Conservation (phyloP, 1,140 invertebrate genomes). For the Propsilocerus akamusi region DNA sequence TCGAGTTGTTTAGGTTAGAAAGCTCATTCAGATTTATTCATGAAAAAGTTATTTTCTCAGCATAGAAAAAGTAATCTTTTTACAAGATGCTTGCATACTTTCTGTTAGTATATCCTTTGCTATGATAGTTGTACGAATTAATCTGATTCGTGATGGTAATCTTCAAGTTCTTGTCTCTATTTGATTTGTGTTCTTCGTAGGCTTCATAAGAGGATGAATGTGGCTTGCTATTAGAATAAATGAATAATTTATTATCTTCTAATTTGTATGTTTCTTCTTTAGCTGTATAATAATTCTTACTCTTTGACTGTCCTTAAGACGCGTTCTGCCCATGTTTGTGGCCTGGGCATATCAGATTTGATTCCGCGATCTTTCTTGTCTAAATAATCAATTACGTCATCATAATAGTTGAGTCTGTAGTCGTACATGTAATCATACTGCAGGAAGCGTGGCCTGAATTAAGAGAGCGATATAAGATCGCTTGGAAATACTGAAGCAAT, state of each 20-base stretch:
- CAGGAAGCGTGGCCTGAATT: constrained; percentile 47
- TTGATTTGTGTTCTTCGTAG: background rate
- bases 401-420: constrained; percentile 66
- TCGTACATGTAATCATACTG: constrained; percentile 68
- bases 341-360: constrained; percentile 42
- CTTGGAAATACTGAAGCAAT: constrained; percentile 2
- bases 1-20: too few relatives aligned
- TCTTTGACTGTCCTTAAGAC: constrained; percentile 35
- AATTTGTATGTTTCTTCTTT: background rate
- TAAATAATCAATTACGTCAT: constrained; percentile 64
- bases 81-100: constrained; percentile 30
- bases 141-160: constrained; percentile 32
- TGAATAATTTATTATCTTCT: background rate
- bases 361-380: constrained; percentile 51
- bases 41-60: too few relatives aligned
- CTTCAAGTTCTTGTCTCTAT: constrained; percentile 27
- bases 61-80: too few relatives aligned
- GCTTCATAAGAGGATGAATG: background rate
- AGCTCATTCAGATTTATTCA: too few relatives aligned
- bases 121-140: constrained; percentile 36
- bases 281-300: constrained; percentile 5
- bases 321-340: constrained; percentile 67
- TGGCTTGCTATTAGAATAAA: background rate
- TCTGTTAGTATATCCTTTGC: constrained; percentile 36
- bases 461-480: background rate